Evolutionary conservation across 2,113 vertebrate species (phyloP).

Genomic region (Urocolius indicus): DNA sequence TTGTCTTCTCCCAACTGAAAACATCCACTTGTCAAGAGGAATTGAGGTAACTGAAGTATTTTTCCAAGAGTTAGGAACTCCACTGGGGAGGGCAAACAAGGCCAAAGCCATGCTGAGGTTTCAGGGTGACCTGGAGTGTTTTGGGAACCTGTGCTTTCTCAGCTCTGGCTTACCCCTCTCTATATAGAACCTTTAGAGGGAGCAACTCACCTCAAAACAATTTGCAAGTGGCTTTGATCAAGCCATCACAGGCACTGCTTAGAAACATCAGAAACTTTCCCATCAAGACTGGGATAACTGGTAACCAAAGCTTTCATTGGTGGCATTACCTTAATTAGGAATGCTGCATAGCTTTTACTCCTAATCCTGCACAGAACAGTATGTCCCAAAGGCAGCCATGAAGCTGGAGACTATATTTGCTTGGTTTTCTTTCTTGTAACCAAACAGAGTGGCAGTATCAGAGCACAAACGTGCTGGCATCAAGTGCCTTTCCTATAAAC

Average conservation of each 20-base stretch:
- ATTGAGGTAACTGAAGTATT: neutral
- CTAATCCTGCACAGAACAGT: neutral
- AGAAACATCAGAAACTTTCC: neutral
- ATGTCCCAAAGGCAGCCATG: neutral
- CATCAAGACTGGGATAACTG: neutral
- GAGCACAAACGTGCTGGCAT: neutral
- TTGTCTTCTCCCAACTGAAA: neutral
- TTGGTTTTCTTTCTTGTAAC: slow-evolving; percentile 22
- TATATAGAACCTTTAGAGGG: neutral
- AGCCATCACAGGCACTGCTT: neutral
- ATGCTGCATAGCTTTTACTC: neutral
- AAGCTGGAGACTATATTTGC: neutral
- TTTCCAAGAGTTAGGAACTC: neutral
- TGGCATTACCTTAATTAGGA: slow-evolving; percentile 51
- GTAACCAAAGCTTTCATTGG: neutral
- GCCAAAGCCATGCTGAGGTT: neutral
- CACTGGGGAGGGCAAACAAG: neutral
- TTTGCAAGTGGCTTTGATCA: neutral
- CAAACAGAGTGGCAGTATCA: neutral
- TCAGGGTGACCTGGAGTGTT: neutral
- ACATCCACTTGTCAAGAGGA: neutral
- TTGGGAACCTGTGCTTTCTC: neutral
- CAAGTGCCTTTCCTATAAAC: neutral
- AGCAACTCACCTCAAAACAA: rapidly evolving
- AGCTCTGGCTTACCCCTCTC: neutral